Evolutionary conservation across 1,140 invertebrate genomes (phyloP).

Genomic region (Drosophila leontia): DNA sequence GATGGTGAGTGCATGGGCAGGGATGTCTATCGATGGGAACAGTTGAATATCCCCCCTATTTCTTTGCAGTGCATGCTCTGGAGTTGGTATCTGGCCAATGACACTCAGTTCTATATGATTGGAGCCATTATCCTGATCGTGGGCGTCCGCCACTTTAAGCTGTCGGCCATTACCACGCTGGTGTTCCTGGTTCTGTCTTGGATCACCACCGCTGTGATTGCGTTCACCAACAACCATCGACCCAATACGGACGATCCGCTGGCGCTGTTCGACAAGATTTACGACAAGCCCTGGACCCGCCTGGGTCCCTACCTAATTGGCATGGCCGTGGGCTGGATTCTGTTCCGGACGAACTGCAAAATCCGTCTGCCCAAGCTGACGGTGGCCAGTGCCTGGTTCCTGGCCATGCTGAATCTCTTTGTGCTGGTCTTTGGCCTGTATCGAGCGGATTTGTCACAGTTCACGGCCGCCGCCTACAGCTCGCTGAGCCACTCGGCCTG

Average conservation of each 20-base stretch:
- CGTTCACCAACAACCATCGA: slow-evolving; percentile 91
- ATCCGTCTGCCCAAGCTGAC: slow-evolving; percentile 90
- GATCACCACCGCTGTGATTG: slow-evolving; percentile 91
- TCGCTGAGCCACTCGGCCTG: slow-evolving; percentile 93
- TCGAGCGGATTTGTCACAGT: slow-evolving; percentile 88
- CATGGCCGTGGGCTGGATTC: slow-evolving; percentile 92
- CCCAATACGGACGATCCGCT: slow-evolving; percentile 92
- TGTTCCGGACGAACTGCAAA: slow-evolving; percentile 93
- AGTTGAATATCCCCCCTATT: neutral
- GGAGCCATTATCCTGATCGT: slow-evolving; percentile 91
- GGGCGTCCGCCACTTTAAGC: slow-evolving; percentile 90
- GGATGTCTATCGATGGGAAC: neutral
- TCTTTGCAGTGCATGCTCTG: slow-evolving; percentile 92
- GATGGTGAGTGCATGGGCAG: slow-evolving; percentile 88
- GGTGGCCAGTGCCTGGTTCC: slow-evolving; percentile 89
- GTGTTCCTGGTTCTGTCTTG: slow-evolving; percentile 91
- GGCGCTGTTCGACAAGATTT: slow-evolving; percentile 94
- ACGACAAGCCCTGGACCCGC: slow-evolving; percentile 94
- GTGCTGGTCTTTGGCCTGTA: slow-evolving; percentile 92
- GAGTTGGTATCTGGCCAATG: slow-evolving; percentile 95
- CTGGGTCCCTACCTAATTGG: slow-evolving; percentile 93
- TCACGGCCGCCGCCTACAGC: slow-evolving; percentile 91
- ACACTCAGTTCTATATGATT: slow-evolving; percentile 93
- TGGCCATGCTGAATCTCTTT: slow-evolving; percentile 88
- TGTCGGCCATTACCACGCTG: slow-evolving; percentile 88